A percentile compares a stretch with the other conserved stretches of the same genome.
Evolutionary conservation across 1,140 invertebrate species (phyloP).

Genomic region (Uloborus diversus): DNA sequence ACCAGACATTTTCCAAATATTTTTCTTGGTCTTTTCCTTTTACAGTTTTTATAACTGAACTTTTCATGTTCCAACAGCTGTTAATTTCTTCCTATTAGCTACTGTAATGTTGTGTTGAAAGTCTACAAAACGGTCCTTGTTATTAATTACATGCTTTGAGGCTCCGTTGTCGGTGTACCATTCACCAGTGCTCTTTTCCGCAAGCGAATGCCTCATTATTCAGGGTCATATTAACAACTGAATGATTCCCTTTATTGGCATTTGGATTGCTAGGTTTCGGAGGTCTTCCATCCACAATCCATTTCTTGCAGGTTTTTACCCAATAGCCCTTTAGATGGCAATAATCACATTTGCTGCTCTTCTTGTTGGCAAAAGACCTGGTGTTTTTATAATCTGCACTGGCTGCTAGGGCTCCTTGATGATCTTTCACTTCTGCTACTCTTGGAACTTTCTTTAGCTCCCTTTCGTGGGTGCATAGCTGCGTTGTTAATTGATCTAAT

Average conservation of each 20-base stretch:
- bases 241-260: not conserved
- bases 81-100: not conserved
- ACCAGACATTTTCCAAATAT: constrained; percentile 14
- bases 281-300: constrained; percentile 4
- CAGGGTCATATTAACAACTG: not conserved
- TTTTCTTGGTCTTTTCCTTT: not conserved
- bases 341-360: not conserved
- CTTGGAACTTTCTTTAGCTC: not conserved
- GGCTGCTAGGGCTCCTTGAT: not conserved
- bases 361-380: not conserved
- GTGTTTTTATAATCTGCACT: not conserved
- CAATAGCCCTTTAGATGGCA: constrained; percentile 14
- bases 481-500: constrained; percentile 10
- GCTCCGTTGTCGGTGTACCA: constrained; percentile 1
- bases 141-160: constrained; percentile 6
- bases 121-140: not conserved
- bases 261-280: not conserved
- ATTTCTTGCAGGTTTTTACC: constrained; percentile 10
- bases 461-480: not conserved
- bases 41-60: not conserved
- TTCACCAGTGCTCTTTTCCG: not conserved
- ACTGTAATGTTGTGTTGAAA: not conserved
- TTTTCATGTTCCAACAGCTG: constrained; percentile 7
- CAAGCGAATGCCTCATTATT: not conserved
- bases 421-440: not conserved